Base-by-base conservation (phyloP, 2,888 invertebrate genomes). In the Drosophila hawaiiensis region DNA sequence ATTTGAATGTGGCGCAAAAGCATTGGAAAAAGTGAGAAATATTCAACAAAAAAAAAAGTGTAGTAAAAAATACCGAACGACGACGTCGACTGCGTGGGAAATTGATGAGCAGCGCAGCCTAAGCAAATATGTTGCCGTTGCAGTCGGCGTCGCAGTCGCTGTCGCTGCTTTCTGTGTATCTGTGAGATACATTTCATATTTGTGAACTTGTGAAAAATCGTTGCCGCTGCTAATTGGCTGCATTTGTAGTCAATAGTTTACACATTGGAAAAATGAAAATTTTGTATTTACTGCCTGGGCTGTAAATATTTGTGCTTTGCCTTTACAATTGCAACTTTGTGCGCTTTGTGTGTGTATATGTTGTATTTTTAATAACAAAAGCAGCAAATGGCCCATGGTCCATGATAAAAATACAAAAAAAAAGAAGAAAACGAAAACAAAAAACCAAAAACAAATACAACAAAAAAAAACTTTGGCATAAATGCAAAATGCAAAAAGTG, bases 121-220 rank as follows among this genome's bases (percentile, higher is more conserved):
- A 81, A 80, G 78, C 72, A 88, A 84, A 84, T 69, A 78, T 3
- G 43, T 61, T 28, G 22, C 47, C 54, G 9, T n/a, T 31, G 70
- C 73, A 49, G 61, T 52, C 31, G 68, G 25, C 25, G 60, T 53
- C 56, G 64, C 43, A 28, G 53, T 31, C 37, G 25, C 50, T 43
- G 53, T 47, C 41, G 29, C 28, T 49, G 43, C 41, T 52, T 55
- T 68, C 2, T 55, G 25, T 55, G 68, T 58, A 37, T 84, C 84
- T 68, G 68, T 71, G 29, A 78, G 80, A 68, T 81, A 81, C 82
- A 81, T 78, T 81, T 78, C 62, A 65, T 73, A 78, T 80, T 88
- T 84, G 84, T 84, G 73, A 86, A 86, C 86, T 89, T 84, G 84
- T 84, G 84, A 84, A 84, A 86, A 86, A 86, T 86, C 76, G 89